Evolutionary conservation across 2,113 vertebrate genomes (phyloP).

Genomic region (Trachemys scripta): DNA sequence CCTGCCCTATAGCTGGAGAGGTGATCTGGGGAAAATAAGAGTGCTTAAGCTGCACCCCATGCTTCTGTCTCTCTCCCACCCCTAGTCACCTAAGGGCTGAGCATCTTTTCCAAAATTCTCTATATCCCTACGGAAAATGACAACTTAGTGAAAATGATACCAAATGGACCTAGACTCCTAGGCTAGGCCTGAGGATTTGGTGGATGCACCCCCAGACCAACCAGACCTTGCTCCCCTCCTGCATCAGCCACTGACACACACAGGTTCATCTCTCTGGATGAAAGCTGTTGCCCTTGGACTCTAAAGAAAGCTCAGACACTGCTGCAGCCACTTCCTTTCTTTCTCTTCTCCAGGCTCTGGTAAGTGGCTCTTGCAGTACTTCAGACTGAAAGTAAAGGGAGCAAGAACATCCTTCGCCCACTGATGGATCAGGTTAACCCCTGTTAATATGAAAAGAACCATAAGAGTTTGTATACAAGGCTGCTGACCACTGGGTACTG

Average conservation of each 20-base stretch:
- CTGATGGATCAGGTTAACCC: accelerated
- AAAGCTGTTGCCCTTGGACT: conserved; percentile 10
- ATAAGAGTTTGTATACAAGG: not conserved
- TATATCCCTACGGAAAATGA: not conserved
- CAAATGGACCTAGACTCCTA: not conserved
- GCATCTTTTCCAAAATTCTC: not conserved
- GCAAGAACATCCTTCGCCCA: not conserved
- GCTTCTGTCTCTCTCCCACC: not conserved
- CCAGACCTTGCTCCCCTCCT: not conserved
- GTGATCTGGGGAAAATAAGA: not conserved
- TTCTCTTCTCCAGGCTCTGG: not conserved
- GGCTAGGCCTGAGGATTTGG: not conserved
- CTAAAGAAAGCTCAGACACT: not conserved
- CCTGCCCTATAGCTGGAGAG: not conserved
- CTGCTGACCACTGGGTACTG: not conserved
- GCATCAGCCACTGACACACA: not conserved
- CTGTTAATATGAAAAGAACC: accelerated
- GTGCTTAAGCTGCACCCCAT: not conserved
- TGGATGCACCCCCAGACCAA: not conserved
- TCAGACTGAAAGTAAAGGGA: not conserved
- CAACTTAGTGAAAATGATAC: not conserved
- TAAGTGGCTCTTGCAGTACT: not conserved
- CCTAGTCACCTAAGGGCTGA: not conserved
- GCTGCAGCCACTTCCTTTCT: not conserved
- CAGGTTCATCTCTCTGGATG: not conserved